Conservation (phyloP, 2,888 invertebrate species). For the Cheilosia pagana region DNA sequence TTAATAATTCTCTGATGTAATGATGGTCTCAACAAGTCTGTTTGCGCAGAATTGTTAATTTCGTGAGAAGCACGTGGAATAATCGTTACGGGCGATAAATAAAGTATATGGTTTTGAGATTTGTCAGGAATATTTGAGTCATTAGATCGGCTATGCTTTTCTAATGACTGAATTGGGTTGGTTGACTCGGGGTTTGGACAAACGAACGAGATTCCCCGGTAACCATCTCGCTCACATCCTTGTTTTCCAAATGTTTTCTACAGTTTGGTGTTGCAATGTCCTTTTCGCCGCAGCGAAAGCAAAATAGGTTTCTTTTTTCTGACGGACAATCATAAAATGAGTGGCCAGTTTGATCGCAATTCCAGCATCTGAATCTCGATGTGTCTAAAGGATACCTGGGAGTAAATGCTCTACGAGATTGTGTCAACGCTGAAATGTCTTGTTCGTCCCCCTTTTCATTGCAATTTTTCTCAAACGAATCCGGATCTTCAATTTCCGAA, state of each 20-base stretch:
- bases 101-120: neutral
- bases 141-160: neutral
- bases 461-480: too few relatives aligned
- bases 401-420: too few relatives aligned
- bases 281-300: constrained; percentile 3
- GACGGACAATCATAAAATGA: constrained; percentile 4
- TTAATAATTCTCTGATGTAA: neutral
- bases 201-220: constrained; percentile 17
- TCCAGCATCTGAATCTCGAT: constrained; percentile 2
- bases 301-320: neutral
- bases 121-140: neutral
- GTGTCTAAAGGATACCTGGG: neutral
- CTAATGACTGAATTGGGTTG: neutral
- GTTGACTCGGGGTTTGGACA: neutral
- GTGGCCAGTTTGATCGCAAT: neutral
- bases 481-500: too few relatives aligned
- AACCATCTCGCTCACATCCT: constrained; percentile 16
- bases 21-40: neutral
- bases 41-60: neutral
- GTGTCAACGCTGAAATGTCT: too few relatives aligned
- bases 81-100: neutral
- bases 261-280: too few relatives aligned
- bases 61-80: neutral
- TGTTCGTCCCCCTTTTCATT: too few relatives aligned
- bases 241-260: constrained; percentile 12